Percentiles rank a stretch among this genome's conserved stretches.
phyloP scores from a whole-genome alignment of 2,888 invertebrate genomes.

The Gari tellinella region DNA sequence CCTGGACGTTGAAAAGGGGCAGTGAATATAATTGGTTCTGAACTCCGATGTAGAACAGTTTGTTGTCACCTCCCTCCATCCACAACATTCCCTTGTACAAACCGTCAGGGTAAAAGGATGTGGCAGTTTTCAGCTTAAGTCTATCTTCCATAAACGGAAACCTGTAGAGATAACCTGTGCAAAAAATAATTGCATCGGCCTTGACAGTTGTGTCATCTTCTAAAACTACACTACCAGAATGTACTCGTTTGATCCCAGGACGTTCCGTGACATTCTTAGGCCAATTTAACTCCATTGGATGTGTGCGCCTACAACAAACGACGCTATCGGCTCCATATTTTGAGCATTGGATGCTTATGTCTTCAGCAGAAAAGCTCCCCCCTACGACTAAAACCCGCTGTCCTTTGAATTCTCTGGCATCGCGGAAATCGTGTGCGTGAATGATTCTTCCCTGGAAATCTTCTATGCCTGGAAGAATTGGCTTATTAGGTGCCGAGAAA shows the following conservation, averaged over 20 bases:
- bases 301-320: slow-evolving; percentile 36
- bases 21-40: slow-evolving; percentile 50
- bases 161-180: slow-evolving; percentile 38
- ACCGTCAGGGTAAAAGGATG: slow-evolving; percentile 24
- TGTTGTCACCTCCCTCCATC: slow-evolving; percentile 41
- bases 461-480: slow-evolving; percentile 37
- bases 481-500: slow-evolving; percentile 41
- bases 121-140: slow-evolving; percentile 10
- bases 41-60: slow-evolving; percentile 40
- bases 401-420: slow-evolving; percentile 30
- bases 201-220: slow-evolving; percentile 47
- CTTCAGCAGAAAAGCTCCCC: slow-evolving; percentile 39
- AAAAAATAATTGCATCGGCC: slow-evolving; percentile 42
- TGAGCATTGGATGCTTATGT: slow-evolving; percentile 37
- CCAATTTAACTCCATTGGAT: slow-evolving; percentile 54
- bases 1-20: slow-evolving; percentile 55
- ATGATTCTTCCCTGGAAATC: slow-evolving; percentile 41
- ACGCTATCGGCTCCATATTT: too few relatives aligned
- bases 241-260: slow-evolving; percentile 31
- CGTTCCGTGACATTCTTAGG: slow-evolving; percentile 45
- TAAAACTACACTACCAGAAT: slow-evolving; percentile 32
- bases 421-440: slow-evolving; percentile 49
- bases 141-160: slow-evolving; percentile 35
- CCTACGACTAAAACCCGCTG: slow-evolving; percentile 42
- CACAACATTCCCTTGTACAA: slow-evolving; percentile 47